Conservation (phyloP, 1,140 invertebrate genomes). For the Drosophila guanche region DNA sequence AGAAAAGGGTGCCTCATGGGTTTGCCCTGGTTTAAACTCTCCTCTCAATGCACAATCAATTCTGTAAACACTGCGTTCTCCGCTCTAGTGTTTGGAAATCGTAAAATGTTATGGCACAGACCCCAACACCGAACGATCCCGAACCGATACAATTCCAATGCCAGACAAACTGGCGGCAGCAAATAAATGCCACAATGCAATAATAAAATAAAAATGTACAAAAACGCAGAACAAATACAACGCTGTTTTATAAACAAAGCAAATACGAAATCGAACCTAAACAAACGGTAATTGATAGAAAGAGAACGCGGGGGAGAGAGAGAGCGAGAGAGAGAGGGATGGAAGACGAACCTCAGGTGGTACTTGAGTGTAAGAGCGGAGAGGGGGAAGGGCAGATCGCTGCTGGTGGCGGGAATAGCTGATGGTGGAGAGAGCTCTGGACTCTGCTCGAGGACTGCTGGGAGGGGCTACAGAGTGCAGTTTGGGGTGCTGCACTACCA, state of each 20-base stretch:
- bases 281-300: slow-evolving; percentile 69
- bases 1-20: slow-evolving; percentile 20
- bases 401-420: neutral
- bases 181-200: slow-evolving; percentile 69
- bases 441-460: too few relatives aligned
- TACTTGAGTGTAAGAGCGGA: slow-evolving; percentile 42
- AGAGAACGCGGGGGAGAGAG: neutral
- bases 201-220: slow-evolving; percentile 67
- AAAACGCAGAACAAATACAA: slow-evolving; percentile 28
- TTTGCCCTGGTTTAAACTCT: slow-evolving; percentile 28
- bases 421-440: too few relatives aligned
- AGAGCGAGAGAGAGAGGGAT: neutral
- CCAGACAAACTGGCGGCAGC: slow-evolving; percentile 75
- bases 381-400: slow-evolving; percentile 1
- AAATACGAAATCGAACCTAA: slow-evolving; percentile 74
- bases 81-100: slow-evolving; percentile 54
- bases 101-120: slow-evolving; percentile 57
- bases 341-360: slow-evolving; percentile 51
- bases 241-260: slow-evolving; percentile 65
- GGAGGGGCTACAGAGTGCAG: too few relatives aligned
- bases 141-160: slow-evolving; percentile 11
- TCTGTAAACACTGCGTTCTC: slow-evolving; percentile 46
- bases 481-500: slow-evolving; percentile 23
- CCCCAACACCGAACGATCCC: neutral
- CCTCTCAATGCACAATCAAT: slow-evolving; percentile 35